Conservation (phyloP, 2,888 invertebrate species). For the Drosophila lacicola region DNA sequence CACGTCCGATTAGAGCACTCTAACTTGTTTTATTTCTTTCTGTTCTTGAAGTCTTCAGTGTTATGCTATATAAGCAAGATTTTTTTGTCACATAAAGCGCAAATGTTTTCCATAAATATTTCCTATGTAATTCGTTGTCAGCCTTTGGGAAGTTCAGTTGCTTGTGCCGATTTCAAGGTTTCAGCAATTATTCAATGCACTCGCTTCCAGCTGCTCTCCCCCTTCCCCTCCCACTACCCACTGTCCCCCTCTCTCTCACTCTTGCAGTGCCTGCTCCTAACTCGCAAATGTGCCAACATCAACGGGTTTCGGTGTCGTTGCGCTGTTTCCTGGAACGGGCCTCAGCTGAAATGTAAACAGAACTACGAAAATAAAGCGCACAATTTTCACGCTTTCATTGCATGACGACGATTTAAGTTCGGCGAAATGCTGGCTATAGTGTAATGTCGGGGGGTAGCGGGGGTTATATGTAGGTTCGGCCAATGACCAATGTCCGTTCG, state of each 20-base stretch:
- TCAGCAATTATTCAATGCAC: slow-evolving; percentile 69
- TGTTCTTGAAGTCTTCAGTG: slow-evolving; percentile 2
- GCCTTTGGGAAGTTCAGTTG: slow-evolving; percentile 37
- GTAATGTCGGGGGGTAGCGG: too few species aligned
- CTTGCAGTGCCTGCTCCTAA: not conserved
- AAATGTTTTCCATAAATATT: slow-evolving; percentile 32
- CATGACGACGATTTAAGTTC: slow-evolving; percentile 76
- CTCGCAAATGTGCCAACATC: slow-evolving; percentile 60
- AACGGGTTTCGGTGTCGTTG: slow-evolving; percentile 52
- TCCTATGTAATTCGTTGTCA: slow-evolving; percentile 54
- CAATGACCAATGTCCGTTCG: slow-evolving; percentile 67
- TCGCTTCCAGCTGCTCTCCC: not conserved
- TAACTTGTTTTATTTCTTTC: not conserved
- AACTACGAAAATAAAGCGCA: slow-evolving; percentile 25
- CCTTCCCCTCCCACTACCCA: not conserved
- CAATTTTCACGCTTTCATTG: slow-evolving; percentile 63
- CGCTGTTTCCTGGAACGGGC: slow-evolving; percentile 50
- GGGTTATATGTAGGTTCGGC: slow-evolving; percentile 19
- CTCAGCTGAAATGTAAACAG: slow-evolving; percentile 38
- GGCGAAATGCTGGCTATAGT: slow-evolving; percentile 42
- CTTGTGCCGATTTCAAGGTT: slow-evolving; percentile 61
- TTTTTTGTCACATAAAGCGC: slow-evolving; percentile 22
- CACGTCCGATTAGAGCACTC: too few species aligned
- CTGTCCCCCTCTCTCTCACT: not conserved
- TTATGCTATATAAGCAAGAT: slow-evolving; percentile 29